Conservation (phyloP, 2,888 invertebrate species). For the Pristionchus mayeri region DNA sequence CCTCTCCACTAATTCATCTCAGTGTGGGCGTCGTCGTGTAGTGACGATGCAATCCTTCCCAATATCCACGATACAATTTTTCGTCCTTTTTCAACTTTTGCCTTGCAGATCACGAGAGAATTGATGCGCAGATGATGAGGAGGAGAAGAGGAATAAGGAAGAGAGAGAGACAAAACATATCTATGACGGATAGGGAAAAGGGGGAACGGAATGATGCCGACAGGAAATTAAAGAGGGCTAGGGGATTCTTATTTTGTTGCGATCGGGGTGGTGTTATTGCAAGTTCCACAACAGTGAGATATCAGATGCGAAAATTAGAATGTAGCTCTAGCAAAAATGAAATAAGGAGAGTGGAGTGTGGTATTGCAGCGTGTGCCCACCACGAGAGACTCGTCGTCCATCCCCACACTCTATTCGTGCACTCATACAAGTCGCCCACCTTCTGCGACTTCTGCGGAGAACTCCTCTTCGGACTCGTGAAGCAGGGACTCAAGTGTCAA, state of each 20-base stretch:
- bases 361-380: conserved; percentile 78
- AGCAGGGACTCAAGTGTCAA: conserved; percentile 98
- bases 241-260: too few species aligned
- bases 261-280: too few species aligned
- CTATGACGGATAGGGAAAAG: not conserved
- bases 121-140: not conserved
- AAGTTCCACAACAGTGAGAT: too few species aligned
- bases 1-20: too few species aligned
- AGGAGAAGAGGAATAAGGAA: not conserved
- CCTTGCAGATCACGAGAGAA: not conserved
- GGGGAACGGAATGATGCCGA: not conserved
- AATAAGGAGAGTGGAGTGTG: too few species aligned
- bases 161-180: not conserved
- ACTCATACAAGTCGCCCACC: conserved; percentile 98
- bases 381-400: conserved; percentile 80
- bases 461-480: conserved; percentile 97
- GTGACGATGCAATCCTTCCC: too few species aligned
- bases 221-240: not conserved
- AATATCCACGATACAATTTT: too few species aligned
- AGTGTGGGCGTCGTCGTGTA: too few species aligned
- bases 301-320: too few species aligned
- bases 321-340: too few species aligned
- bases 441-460: conserved; percentile 99
- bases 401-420: conserved; percentile 94
- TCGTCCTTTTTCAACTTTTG: too few species aligned